Conservation (phyloP, 2,113 vertebrate genomes). For the human region DNA sequence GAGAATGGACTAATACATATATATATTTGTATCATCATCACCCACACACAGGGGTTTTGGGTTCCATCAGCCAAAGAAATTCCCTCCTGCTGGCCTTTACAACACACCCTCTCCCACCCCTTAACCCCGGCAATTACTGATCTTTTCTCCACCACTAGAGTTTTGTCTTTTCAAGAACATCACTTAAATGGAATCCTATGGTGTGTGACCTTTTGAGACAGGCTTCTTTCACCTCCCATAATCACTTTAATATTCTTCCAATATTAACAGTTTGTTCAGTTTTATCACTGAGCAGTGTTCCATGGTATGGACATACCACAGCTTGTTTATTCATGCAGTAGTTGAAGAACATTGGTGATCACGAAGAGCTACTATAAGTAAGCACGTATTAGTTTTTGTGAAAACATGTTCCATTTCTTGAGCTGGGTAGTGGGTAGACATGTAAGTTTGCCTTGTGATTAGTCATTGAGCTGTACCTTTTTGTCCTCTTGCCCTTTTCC, state of each 20-base stretch:
- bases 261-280: background rate
- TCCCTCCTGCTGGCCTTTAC: background rate
- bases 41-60: background rate
- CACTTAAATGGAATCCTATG: background rate
- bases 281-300: background rate
- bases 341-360: background rate
- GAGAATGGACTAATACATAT: too few relatives aligned
- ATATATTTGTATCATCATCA: background rate
- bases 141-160: background rate
- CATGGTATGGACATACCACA: too few relatives aligned
- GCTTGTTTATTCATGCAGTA: background rate
- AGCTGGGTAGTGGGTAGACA: background rate
- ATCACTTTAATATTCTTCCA: background rate
- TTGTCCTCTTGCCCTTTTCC: background rate
- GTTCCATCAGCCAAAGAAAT: background rate
- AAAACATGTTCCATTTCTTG: background rate
- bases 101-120: background rate
- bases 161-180: background rate
- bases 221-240: background rate
- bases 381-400: background rate
- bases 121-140: background rate
- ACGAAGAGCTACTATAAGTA: background rate
- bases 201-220: background rate
- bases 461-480: background rate
- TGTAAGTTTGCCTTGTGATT: background rate